These are phyloP conservation scores for Tachysurus vachellii DNA, from an alignment of 2,113 vertebrate species.

Conservation along the genomic window DNA sequence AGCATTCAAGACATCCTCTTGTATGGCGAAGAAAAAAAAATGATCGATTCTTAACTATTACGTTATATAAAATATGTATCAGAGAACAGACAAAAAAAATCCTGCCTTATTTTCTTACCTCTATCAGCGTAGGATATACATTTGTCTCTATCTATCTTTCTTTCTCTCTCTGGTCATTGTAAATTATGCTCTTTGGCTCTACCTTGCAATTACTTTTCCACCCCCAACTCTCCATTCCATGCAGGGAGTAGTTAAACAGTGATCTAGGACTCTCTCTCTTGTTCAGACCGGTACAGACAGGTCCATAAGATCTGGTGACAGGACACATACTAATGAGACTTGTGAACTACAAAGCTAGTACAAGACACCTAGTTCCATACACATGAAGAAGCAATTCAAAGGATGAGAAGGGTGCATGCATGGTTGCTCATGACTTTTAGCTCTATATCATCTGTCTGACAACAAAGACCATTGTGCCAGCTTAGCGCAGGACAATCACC, in stretches of 20 bases:
- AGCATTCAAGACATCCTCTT: neutral
- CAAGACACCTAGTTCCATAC: conserved; percentile 12
- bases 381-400: neutral
- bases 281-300: conserved; percentile 63
- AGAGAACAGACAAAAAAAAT: neutral
- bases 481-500: neutral
- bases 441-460: conserved; percentile 5
- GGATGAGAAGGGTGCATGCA: conserved; percentile 7
- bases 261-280: conserved; percentile 57
- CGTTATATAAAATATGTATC: neutral
- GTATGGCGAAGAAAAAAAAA: neutral
- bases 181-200: conserved; percentile 44
- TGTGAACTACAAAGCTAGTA: conserved; percentile 54
- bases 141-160: neutral
- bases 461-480: neutral
- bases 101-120: neutral
- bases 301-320: conserved; percentile 57
- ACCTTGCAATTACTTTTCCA: conserved; percentile 53
- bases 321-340: conserved; percentile 58
- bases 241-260: conserved; percentile 53
- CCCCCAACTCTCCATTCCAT: conserved; percentile 34
- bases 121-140: neutral
- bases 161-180: conserved; percentile 11
- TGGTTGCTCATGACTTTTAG: neutral
- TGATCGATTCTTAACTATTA: neutral